Evolutionary conservation across 2,797 vertebrate genomes (phyloP), one percentile per base, ranked within the genome.

Genomic region (Xiphorhynchus erythropygius): DNA sequence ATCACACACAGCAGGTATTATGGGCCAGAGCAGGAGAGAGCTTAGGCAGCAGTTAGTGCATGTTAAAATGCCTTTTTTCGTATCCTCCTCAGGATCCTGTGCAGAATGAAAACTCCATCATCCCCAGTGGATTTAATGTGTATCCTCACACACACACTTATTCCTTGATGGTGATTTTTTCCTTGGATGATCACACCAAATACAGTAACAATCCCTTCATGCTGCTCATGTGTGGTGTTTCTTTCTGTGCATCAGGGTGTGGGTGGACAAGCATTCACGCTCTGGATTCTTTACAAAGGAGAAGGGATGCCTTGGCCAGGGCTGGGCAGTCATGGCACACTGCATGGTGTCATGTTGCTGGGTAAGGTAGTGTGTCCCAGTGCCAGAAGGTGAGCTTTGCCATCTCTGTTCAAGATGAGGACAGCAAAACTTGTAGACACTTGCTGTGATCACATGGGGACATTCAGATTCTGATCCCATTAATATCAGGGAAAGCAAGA

Each of bases 371-470:
- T 0, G 5, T 17, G 37, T 59, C 41, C 59, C 49, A 25, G 30
- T 39, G 44, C 33, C 47, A 18, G 16, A 23, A 27, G 56, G 16
- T 33, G 80, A 85, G 41, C 52, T 86, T 42, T 59, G 42, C 47
- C 25, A 0, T 47, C 50, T 78, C 59, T 67, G n/a, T 30, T 81
- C 32, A 24, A 15, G 19, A 11, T 3, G 63, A 84, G 77, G 87
- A 88, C 84, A n/a, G 22, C 1, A 0, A 91, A 73, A 37, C 62
- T 63, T 47, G 53, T 22, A 79, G 73, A 49, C 35, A 4, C 12
- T 64, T 79, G 67, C 37, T 0, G 0, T 27, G 65, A n/a, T 64
- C 39, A 8, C 19, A 6, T 0, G 2, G 37, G 46, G 75, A 62
- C 44, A 25, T 33, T 32, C 49, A 41, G 82, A 56, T 83, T 62